Evolutionary conservation across 2,113 vertebrate genomes (phyloP), one percentile per base, ranked within the genome.

Genomic region (Megaceryle torquata): DNA sequence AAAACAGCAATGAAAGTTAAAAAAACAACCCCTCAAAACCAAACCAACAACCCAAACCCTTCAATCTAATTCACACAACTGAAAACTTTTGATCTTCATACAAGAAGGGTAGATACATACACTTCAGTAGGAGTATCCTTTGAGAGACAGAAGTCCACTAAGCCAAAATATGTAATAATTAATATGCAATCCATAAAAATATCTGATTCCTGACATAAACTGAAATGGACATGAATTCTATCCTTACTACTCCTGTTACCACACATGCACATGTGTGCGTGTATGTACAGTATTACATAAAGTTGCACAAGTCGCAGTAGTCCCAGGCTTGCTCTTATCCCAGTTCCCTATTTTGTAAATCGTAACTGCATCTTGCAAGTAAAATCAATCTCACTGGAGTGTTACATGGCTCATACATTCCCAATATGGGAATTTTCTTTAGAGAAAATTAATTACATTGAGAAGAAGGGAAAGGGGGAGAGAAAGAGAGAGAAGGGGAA

Each of bases 1-100:
- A 97, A 98, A 97, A 97, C n/a, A 72, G 91, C 95, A 96, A 93
- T 93, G 94, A 97, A 97, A 95, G 84, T 78, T 76, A 57, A 94
- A 94, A 86, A 83, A 50, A 60, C 20, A 43, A 51, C 50, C 63
- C 60, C 3, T 15, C 80, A 20, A n/a, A 72, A 84, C 20, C 35
- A 88, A 86, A 75, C 67, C 68, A 89, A 81, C 81, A 89, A 85
- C 12, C 29, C 51, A 81, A 88, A 51, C 15, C 60, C 41, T 93
- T 83, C 89, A 87, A 82, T 88, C 61, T 56, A 91, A 94, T 88
- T 79, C 88, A 93, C 82, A 87, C 86, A 97, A 79, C 91, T 94
- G 86, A 88, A 97, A 96, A 82, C 76, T 33, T 91, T 88, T 91
- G 89, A 91, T 75, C 87, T 65, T 54, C 29, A 21, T 18, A 51